These are phyloP conservation scores for Chrysomela aeneicollis DNA, from an alignment of 2,888 invertebrate genomes.

Conservation along the genomic window DNA sequence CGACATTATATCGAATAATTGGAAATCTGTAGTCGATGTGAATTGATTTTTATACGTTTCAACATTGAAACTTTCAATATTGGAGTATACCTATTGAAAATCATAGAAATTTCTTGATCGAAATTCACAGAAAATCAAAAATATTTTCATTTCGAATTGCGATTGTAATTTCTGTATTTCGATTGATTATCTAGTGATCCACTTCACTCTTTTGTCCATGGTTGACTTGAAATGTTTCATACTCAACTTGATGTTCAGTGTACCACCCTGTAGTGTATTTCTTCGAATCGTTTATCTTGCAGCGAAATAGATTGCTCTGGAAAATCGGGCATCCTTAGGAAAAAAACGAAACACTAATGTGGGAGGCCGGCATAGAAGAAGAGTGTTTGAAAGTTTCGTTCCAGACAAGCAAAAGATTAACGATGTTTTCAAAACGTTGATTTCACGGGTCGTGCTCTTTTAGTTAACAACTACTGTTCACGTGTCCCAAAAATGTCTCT, in stretches of 20 bases:
- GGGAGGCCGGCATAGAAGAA: conserved; percentile 45
- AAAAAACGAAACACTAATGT: conserved; percentile 40
- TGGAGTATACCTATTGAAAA: too few species aligned
- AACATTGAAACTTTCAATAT: too few species aligned
- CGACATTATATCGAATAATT: too few species aligned
- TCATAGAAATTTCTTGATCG: too few species aligned
- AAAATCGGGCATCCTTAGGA: conserved; percentile 2
- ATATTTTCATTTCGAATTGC: too few species aligned
- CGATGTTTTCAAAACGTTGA: conserved; percentile 51
- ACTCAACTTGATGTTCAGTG: background rate
- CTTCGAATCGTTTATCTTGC: conserved; percentile 6
- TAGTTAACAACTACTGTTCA: conserved; percentile 36
- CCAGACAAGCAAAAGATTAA: conserved; percentile 54
- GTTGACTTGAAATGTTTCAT: too few species aligned
- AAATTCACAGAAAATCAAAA: too few species aligned
- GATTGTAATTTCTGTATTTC: too few species aligned
- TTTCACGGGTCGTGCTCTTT: conserved; percentile 47
- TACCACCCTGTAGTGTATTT: conserved; percentile 6
- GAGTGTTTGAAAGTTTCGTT: conserved; percentile 51
- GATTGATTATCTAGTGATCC: too few species aligned
- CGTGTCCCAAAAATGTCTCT: conserved; percentile 44
- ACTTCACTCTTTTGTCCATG: too few species aligned
- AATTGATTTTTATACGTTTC: too few species aligned
- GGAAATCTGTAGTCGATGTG: too few species aligned
- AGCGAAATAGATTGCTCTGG: conserved; percentile 13